These are phyloP conservation scores for Albula goreensis DNA, from an alignment of 2,113 vertebrate genomes.

Conservation along the genomic window DNA sequence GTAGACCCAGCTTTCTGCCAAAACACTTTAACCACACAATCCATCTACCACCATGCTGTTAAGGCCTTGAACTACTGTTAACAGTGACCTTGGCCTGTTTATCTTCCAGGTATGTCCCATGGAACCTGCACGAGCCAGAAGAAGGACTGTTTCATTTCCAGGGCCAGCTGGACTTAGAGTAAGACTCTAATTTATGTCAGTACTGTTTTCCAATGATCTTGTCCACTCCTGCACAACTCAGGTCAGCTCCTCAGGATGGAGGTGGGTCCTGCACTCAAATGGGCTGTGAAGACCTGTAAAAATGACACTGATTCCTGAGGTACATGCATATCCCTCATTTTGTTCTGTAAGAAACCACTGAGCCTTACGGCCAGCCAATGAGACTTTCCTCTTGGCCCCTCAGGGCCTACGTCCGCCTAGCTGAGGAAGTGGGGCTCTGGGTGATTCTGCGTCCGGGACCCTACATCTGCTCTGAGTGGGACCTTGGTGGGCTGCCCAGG, in stretches of 20 bases:
- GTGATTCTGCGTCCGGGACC: slow-evolving; percentile 80
- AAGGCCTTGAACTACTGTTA: background rate
- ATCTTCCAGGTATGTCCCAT: slow-evolving; percentile 80
- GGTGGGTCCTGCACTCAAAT: too few species aligned
- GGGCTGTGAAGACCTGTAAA: too few species aligned
- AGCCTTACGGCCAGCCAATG: too few species aligned
- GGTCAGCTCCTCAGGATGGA: too few species aligned
- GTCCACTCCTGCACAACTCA: too few species aligned
- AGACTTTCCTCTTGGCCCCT: slow-evolving; percentile 10
- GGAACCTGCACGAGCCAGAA: slow-evolving; percentile 87
- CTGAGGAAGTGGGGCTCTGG: slow-evolving; percentile 73
- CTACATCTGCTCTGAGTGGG: slow-evolving; percentile 76
- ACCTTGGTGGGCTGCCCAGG: slow-evolving; percentile 79
- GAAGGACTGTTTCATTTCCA: slow-evolving; percentile 83
- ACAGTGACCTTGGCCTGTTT: background rate
- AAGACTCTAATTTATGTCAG: slow-evolving; percentile 13
- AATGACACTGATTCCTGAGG: too few species aligned
- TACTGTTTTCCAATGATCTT: too few species aligned
- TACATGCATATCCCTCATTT: too few species aligned
- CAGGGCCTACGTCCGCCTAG: slow-evolving; percentile 71
- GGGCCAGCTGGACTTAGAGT: slow-evolving; percentile 82
- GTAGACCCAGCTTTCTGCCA: slow-evolving; percentile 27
- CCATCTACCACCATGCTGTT: background rate
- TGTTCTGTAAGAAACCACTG: too few species aligned
- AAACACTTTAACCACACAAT: too few species aligned